Evolutionary conservation across 2,797 vertebrate genomes (phyloP).

Genomic region (Miopithecus talapoin): DNA sequence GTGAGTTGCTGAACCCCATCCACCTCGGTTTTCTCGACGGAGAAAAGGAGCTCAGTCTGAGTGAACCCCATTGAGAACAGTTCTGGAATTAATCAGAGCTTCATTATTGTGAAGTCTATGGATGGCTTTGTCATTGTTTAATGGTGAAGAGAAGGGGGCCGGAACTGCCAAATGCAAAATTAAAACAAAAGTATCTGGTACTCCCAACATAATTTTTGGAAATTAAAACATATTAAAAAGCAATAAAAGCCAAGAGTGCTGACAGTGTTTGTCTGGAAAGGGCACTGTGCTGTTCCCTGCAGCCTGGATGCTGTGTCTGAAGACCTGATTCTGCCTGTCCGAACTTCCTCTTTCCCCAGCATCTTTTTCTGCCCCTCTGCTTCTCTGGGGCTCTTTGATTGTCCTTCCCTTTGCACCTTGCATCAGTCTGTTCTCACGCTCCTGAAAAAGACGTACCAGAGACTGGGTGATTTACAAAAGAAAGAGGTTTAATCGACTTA

Average conservation of each 20-base stretch:
- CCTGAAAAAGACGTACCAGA: too few species aligned
- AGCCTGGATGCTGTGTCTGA: not conserved
- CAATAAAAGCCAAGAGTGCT: not conserved
- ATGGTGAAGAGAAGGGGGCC: rapidly evolving
- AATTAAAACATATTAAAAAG: not conserved
- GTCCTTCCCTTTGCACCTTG: not conserved
- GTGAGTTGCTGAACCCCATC: too few species aligned
- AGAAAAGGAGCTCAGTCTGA: not conserved
- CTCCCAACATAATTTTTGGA: not conserved
- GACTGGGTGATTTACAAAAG: too few species aligned
- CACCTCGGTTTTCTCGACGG: rapidly evolving
- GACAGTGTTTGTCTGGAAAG: not conserved
- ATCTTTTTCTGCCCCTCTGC: not conserved
- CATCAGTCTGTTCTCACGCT: too few species aligned
- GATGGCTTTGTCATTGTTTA: not conserved
- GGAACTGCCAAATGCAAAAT: too few species aligned
- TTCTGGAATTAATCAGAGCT: rapidly evolving
- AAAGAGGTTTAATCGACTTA: too few species aligned
- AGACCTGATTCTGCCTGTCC: too few species aligned
- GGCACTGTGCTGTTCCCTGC: not conserved
- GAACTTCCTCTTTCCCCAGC: rapidly evolving
- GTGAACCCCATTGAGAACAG: rapidly evolving
- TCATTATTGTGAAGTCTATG: rapidly evolving
- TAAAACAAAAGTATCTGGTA: not conserved
- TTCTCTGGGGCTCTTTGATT: not conserved